Conservation (phyloP, 92 coral and sea anemone genomes). For the Umimayanthus kanabou region DNA sequence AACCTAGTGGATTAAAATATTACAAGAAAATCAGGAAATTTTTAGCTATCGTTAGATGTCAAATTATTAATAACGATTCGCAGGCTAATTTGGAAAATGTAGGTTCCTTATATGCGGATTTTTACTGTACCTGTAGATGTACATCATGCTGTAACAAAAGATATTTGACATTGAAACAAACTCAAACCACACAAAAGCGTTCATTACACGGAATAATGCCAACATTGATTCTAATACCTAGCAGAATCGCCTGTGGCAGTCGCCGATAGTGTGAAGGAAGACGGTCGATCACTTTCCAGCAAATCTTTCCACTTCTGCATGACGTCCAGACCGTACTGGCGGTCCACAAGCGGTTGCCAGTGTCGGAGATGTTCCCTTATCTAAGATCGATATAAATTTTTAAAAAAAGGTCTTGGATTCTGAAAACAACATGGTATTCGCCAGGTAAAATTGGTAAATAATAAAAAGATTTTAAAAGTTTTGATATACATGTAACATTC, state of each 20-base stretch:
- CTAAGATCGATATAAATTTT: slow-evolving; percentile 37
- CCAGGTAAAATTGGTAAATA: too few species aligned
- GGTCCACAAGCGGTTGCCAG: slow-evolving; percentile 87
- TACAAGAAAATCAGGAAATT: too few species aligned
- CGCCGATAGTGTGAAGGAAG: slow-evolving; percentile 63
- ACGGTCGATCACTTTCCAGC: slow-evolving; percentile 83
- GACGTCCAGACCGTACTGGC: slow-evolving; percentile 80
- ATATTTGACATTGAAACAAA: too few species aligned
- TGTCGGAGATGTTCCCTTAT: slow-evolving; percentile 69
- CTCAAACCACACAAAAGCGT: not conserved
- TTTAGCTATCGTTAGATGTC: too few species aligned
- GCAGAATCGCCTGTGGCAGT: slow-evolving; percentile 57
- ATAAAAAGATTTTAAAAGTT: not conserved
- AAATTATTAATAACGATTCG: too few species aligned
- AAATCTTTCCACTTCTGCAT: slow-evolving; percentile 83
- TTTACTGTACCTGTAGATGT: too few species aligned
- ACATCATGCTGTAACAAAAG: too few species aligned
- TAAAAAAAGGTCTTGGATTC: not conserved
- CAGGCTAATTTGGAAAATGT: too few species aligned
- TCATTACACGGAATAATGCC: not conserved
- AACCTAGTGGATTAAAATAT: too few species aligned
- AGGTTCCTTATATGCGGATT: too few species aligned
- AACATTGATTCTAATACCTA: slow-evolving; percentile 47
- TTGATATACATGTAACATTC: too few species aligned
- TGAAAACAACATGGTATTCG: not conserved